Conservation (phyloP, 2,888 invertebrate genomes). For the Trissoscelio sp. region DNA sequence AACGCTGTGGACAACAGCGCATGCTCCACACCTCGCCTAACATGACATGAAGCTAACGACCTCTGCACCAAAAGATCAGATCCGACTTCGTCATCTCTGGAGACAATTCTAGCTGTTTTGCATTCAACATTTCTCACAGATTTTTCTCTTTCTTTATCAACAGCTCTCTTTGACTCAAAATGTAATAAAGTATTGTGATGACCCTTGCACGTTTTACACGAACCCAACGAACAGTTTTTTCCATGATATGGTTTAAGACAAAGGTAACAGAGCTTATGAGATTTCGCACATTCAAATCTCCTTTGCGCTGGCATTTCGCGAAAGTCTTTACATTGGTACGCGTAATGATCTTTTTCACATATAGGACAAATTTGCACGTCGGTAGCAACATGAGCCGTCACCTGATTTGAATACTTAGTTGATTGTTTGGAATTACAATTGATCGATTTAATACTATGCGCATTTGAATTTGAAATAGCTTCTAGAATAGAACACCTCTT, state of each 20-base stretch:
- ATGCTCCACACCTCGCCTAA: not conserved
- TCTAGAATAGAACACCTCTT: slow-evolving; percentile 2
- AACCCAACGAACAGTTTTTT: not conserved
- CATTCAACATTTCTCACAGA: not conserved
- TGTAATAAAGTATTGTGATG: slow-evolving; percentile 1
- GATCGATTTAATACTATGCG: not conserved
- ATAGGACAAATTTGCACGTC: not conserved
- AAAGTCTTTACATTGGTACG: slow-evolving; percentile 3
- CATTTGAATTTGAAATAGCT: not conserved
- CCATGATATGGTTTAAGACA: slow-evolving; percentile 17
- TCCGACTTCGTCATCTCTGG: not conserved
- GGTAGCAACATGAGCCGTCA: not conserved
- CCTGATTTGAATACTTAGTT: not conserved
- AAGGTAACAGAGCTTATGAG: slow-evolving; percentile 1
- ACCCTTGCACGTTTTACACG: not conserved
- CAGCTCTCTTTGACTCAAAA: not conserved
- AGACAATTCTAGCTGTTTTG: not conserved
- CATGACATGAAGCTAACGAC: not conserved
- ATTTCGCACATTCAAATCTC: slow-evolving; percentile 2
- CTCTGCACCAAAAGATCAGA: not conserved
- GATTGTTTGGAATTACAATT: not conserved
- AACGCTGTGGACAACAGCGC: not conserved
- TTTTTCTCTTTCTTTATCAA: not conserved
- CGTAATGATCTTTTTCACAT: not conserved
- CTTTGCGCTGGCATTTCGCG: slow-evolving; percentile 4